Percentiles rank a stretch among this genome's conserved stretches.
phyloP scores from a whole-genome alignment of 2,113 vertebrate species.

The Esox niger region DNA sequence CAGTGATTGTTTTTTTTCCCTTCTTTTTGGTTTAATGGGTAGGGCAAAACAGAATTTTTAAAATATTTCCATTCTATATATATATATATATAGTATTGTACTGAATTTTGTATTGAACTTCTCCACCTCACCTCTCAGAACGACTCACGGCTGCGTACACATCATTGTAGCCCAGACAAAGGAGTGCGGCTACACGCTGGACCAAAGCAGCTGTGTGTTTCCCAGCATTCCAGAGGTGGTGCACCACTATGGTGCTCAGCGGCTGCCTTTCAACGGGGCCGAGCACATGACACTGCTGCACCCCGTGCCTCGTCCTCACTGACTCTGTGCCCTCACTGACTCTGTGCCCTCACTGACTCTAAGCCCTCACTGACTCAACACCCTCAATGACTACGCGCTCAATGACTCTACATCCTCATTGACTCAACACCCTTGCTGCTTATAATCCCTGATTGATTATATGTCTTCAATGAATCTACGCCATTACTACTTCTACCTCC shows the following conservation, averaged over 20 bases:
- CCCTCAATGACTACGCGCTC: too few species aligned
- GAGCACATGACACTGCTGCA: conserved; percentile 87
- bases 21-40: too few species aligned
- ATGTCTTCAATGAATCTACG: background rate
- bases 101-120: too few species aligned
- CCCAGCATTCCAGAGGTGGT: conserved; percentile 85
- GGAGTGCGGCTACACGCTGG: conserved; percentile 83
- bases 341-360: background rate
- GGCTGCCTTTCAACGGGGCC: conserved; percentile 84
- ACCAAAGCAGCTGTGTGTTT: conserved; percentile 84
- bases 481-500: too few species aligned
- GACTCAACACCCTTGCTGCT: background rate
- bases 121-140: too few species aligned
- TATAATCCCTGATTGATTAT: too few species aligned
- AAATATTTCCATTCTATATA: too few species aligned
- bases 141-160: conserved; percentile 88
- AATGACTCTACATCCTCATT: too few species aligned
- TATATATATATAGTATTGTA: too few species aligned
- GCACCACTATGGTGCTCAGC: conserved; percentile 79
- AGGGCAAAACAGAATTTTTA: too few species aligned
- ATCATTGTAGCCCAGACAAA: conserved; percentile 91
- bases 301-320: conserved; percentile 70
- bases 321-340: conserved; percentile 12
- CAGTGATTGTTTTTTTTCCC: too few species aligned
- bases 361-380: background rate